Base-by-base conservation (phyloP, 2,113 vertebrate genomes). In the Canis aureus region DNA sequence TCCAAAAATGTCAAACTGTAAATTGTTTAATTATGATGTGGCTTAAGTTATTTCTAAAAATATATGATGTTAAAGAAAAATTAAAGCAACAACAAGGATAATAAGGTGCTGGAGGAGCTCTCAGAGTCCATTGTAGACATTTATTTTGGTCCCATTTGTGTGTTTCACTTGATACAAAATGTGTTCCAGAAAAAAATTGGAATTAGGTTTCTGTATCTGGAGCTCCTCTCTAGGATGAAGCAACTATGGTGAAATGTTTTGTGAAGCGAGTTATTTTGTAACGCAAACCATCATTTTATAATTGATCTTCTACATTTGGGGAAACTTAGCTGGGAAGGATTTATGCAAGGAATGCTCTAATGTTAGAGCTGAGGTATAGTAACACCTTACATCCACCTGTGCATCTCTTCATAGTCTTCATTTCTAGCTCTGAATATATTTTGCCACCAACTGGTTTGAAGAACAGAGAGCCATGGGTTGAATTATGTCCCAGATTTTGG, bases 211-310 rank as follows among this genome's bases (percentile, higher is more conserved):
- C 43, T 38, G 11, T 85, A 25, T 38, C 73, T 29, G 81, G 53
- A 78, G 71, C 43, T 38, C 38, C 29, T 49, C 6, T 6, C 17
- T 3, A 29, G 78, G 7, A 29, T 25, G 66, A 92, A 94, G 57
- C 57, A 57, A 53, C 53, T 20, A 0, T 32, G 11, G 3, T 9
- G 80, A 91, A 78, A 87, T 93, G 17, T 55, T 94, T 64, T 60
- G 59, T 86, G 79, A 51, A 91, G 53, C 62, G 71, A 79, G 11
- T 69, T 93, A 67, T 95, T 91, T 85, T 57, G 22, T 73, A 53
- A 92, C 88, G 20, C 53, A 66, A 87, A 49, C 55, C 90, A 57
- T 81, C 11, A 1, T 88, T 71, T 95, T 81, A 53, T 55, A 88
- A 67, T 29, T 9, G 38, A 80, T n/a, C 43, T 53, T 73, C 79